Conservation (phyloP, 2,888 invertebrate species). For the Cerastis leucographa region DNA sequence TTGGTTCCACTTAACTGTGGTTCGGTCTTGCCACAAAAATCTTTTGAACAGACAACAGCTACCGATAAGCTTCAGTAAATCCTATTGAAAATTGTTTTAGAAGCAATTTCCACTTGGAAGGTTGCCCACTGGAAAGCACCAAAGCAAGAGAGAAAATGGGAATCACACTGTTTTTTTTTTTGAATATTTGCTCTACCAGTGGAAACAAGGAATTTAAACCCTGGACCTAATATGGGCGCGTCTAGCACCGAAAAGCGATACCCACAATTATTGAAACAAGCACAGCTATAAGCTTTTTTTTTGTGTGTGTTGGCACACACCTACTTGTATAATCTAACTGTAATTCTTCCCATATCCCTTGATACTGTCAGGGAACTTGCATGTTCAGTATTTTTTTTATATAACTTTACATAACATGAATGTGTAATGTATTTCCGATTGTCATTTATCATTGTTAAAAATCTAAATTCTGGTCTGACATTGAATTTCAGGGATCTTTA, state of each 20-base stretch:
- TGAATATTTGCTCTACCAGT: not conserved
- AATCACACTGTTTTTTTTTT: not conserved
- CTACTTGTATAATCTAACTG: not conserved
- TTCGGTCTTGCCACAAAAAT: not conserved
- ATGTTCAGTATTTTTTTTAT: not conserved
- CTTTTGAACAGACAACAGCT: not conserved
- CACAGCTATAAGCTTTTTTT: too few relatives aligned
- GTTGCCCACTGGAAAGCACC: not conserved
- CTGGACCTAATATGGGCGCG: not conserved
- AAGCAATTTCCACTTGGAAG: not conserved
- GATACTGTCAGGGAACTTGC: not conserved
- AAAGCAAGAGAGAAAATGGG: not conserved
- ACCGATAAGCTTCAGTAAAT: not conserved
- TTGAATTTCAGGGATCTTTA: not conserved
- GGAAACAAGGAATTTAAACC: not conserved
- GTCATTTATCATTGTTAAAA: not conserved
- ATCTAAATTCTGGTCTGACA: not conserved
- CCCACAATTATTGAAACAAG: too few relatives aligned
- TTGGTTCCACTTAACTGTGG: not conserved
- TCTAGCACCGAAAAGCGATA: not conserved
- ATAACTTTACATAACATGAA: not conserved
- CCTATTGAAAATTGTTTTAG: not conserved
- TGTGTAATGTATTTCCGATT: not conserved
- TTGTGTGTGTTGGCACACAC: too few relatives aligned
- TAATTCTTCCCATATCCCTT: too few relatives aligned